These are phyloP conservation scores for Pseudomyrmex gracilis DNA, from an alignment of 1,140 invertebrate genomes.

Conservation along the genomic window DNA sequence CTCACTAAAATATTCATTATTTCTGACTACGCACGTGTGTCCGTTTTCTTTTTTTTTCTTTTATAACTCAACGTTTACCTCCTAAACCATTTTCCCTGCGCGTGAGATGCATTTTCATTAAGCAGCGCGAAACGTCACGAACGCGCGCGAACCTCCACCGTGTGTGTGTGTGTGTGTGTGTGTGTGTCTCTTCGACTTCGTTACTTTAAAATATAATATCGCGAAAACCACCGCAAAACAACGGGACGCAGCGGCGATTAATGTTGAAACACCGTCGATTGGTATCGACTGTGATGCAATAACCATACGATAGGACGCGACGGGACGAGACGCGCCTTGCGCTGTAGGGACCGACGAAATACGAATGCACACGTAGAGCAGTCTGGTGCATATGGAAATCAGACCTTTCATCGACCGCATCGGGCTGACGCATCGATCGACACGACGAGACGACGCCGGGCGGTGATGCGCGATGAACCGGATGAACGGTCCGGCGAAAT, in stretches of 20 bases:
- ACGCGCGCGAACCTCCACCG: not conserved
- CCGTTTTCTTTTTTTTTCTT: not conserved
- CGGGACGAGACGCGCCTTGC: conserved; percentile 34
- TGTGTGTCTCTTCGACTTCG: not conserved
- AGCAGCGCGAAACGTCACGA: not conserved
- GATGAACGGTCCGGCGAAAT: conserved; percentile 34
- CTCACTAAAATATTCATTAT: conserved; percentile 36
- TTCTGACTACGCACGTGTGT: not conserved
- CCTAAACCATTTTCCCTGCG: conserved; percentile 10
- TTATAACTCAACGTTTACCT: too few species aligned
- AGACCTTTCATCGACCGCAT: conserved; percentile 70
- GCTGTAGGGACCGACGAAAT: conserved; percentile 33
- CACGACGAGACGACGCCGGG: conserved; percentile 1
- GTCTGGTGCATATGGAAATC: conserved; percentile 67
- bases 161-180: too few species aligned
- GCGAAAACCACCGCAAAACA: conserved; percentile 2
- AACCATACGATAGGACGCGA: conserved; percentile 37
- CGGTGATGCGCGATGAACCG: not conserved
- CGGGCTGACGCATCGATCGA: conserved; percentile 63
- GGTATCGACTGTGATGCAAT: conserved; percentile 56
- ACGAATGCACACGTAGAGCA: conserved; percentile 54
- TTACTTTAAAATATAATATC: conserved; percentile 50
- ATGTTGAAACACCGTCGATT: conserved; percentile 58
- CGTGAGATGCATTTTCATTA: conserved; percentile 8
- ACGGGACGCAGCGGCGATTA: conserved; percentile 24